Evolutionary conservation across 2,113 vertebrate genomes (phyloP).

Genomic region (Dromiciops gliroides): DNA sequence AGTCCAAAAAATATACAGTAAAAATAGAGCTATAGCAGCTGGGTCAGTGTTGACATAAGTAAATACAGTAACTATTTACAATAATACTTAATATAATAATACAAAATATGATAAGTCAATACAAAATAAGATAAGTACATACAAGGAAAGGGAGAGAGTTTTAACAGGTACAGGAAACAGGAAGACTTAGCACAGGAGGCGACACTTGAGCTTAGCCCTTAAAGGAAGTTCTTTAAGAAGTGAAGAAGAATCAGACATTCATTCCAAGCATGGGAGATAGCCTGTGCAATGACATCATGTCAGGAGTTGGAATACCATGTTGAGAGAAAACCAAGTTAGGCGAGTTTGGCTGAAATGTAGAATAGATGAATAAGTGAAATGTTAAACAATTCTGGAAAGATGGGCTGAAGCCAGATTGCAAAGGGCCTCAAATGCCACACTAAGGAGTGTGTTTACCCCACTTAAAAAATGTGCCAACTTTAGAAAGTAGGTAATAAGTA

Average conservation of each 20-base stretch:
- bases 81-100: too few relatives aligned
- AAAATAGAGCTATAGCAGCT: too few relatives aligned
- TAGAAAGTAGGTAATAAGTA: background rate
- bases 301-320: background rate
- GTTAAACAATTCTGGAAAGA: background rate
- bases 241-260: background rate
- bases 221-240: background rate
- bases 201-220: background rate
- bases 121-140: too few relatives aligned
- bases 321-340: background rate
- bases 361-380: background rate
- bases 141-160: background rate
- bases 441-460: background rate
- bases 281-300: background rate
- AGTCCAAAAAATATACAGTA: too few relatives aligned
- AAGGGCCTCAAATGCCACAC: background rate
- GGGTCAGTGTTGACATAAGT: too few relatives aligned
- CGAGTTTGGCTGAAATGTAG: background rate
- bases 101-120: too few relatives aligned
- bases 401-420: background rate
- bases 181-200: background rate
- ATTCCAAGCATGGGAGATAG: background rate
- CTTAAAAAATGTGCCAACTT: background rate
- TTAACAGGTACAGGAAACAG: background rate
- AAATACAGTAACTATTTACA: too few relatives aligned